Evolutionary conservation across 1,140 invertebrate species (phyloP).

Genomic region (Heliothis virescens): DNA sequence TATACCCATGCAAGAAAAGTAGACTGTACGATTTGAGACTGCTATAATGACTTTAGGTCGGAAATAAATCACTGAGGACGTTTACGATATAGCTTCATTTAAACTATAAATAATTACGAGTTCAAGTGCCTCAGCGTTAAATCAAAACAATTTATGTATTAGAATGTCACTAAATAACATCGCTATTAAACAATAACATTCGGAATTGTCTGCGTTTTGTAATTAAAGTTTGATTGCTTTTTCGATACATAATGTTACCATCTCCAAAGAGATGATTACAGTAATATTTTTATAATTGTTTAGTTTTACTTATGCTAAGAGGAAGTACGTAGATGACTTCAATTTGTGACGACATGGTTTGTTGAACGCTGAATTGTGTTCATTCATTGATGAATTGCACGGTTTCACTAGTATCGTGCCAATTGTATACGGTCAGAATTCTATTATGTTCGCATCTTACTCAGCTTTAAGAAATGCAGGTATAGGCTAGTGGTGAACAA

Average conservation of each 20-base stretch:
- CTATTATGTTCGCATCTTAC: conserved; percentile 24
- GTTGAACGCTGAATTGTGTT: neutral
- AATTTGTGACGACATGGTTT: conserved; percentile 14
- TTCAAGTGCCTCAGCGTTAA: conserved; percentile 58
- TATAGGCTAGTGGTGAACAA: conserved; percentile 21
- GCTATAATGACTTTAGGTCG: conserved; percentile 56
- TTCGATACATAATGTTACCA: neutral
- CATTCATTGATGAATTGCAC: conserved; percentile 33
- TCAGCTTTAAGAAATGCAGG: conserved; percentile 44
- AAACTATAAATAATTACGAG: conserved; percentile 73
- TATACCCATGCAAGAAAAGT: conserved; percentile 21
- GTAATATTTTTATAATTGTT: neutral
- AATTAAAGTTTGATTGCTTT: conserved; percentile 46
- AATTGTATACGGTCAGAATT: conserved; percentile 21
- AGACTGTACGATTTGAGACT: conserved; percentile 42
- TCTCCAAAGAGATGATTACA: neutral
- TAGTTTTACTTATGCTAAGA: neutral
- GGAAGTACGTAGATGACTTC: neutral
- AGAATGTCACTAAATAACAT: conserved; percentile 65
- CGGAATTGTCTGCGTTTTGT: conserved; percentile 48
- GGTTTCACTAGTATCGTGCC: conserved; percentile 10
- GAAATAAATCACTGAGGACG: conserved; percentile 65
- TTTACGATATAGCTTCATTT: conserved; percentile 73
- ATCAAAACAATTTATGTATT: conserved; percentile 71
- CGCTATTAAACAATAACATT: conserved; percentile 63